Base-by-base conservation (phyloP, 2,888 invertebrate species). In the Conistra vaccinii region DNA sequence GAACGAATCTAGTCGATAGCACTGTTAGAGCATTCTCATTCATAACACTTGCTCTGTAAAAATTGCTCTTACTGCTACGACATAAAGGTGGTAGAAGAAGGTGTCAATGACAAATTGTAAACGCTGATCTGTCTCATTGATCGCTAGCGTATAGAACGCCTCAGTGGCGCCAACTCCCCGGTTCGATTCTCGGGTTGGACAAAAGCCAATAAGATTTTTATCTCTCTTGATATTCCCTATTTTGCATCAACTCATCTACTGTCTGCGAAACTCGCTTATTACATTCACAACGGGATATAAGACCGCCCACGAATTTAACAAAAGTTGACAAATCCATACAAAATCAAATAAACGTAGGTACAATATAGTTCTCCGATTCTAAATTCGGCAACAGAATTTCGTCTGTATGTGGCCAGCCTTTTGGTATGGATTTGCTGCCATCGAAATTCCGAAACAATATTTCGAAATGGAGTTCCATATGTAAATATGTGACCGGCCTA, bases 181-280 rank as follows among this genome's bases (percentile, higher is more conserved):
- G 29, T 76, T 78, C 55, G 23, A 39, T 39, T 55, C 48, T 55
- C 12, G 29, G n/a, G 29, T 55, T 32, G 14, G 39, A 29, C 2
- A 3, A 70, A 26, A 5, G 12, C 10, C 23, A 35, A 17, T 17
- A 12, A 1, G 10, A 5, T 57, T 14, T 42, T 4, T 42, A n/a
- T 42, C 2, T 42, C 29, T 42, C 2, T 39, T 55, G 14, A 32
- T 45, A 57, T 29, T 35, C 1, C 23, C 0, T 72, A 26, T 48
- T 70, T 72, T 20, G 1, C 6, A 26, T 23, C 57, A 20, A 29
- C 9, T 29, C 7, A 20, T 29, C 0, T 23, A 17, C 7, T 39
- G 35, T 20, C 6, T 17, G 23, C 12, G 29, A 57, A 6, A 17
- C n/a, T 14, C 2, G 17, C 14, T 26, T 39, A 1, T 6, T 51